These are phyloP conservation scores for Peromyscus attwateri DNA, from an alignment of 2,797 vertebrate species.

Conservation along the genomic window DNA sequence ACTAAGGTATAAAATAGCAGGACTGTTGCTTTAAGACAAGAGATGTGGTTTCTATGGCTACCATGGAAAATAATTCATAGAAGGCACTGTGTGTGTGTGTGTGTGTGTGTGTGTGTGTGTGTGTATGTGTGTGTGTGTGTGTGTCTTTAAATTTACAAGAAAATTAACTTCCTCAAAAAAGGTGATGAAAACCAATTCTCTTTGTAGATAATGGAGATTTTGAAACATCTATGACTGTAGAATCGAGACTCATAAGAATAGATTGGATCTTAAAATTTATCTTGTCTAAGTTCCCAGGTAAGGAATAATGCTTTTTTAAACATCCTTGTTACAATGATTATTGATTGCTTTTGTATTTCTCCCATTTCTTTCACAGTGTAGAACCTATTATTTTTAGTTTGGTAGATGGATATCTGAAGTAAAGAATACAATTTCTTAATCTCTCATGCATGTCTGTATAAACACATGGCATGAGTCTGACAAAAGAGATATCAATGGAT, in stretches of 20 bases:
- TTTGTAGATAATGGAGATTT: conserved; percentile 25
- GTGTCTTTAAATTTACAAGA: conserved; percentile 37
- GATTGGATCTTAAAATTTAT: conserved; percentile 40
- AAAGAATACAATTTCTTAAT: conserved; percentile 39
- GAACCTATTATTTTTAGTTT: conserved; percentile 36
- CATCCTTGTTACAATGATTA: neutral
- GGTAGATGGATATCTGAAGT: neutral
- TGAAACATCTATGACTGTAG: conserved; percentile 49
- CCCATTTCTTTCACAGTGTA: neutral
- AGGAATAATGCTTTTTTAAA: conserved; percentile 58
- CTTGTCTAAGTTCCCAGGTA: conserved; percentile 7
- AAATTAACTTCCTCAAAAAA: conserved; percentile 51
- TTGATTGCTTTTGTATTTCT: neutral
- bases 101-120: no score
- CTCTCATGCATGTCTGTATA: neutral
- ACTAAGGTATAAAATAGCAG: conserved; percentile 53
- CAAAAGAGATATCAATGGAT: neutral
- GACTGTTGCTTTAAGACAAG: conserved; percentile 60
- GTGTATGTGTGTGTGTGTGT: neutral
- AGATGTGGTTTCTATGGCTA: conserved; percentile 38
- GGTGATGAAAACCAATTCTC: conserved; percentile 40
- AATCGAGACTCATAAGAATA: conserved; percentile 9
- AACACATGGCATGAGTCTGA: neutral
- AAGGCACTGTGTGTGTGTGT: neutral
- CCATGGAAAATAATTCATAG: conserved; percentile 40